phyloP scores from a whole-genome alignment of 1,140 invertebrate species.

The Drosophila mauritiana region DNA sequence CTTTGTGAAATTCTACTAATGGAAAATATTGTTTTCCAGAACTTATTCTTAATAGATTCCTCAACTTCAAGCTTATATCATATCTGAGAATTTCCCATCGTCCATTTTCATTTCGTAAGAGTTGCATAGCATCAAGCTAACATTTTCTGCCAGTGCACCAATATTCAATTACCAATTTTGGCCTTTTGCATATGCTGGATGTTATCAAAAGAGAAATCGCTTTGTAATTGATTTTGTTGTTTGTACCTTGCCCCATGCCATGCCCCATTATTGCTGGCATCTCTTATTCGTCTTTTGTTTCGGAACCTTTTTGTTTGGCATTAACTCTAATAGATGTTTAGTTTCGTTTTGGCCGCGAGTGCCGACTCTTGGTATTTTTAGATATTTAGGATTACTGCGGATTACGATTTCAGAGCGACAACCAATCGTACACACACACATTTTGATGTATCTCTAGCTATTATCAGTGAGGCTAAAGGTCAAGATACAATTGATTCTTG shows the following conservation, averaged over 20 bases:
- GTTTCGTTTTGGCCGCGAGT: constrained; percentile 48
- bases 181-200: constrained; percentile 38
- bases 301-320: constrained; percentile 54
- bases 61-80: too few species aligned
- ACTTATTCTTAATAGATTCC: too few species aligned
- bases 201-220: constrained; percentile 75
- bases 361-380: constrained; percentile 43
- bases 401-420: neutral
- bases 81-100: too few species aligned
- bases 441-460: neutral
- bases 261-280: constrained; percentile 52
- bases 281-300: constrained; percentile 49
- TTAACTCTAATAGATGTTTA: constrained; percentile 60
- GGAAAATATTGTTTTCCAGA: too few species aligned
- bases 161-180: constrained; percentile 70
- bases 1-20: too few species aligned
- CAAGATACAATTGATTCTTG: neutral
- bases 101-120: too few species aligned
- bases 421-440: neutral
- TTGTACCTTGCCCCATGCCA: constrained; percentile 35
- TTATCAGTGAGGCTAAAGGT: neutral
- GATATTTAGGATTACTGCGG: neutral
- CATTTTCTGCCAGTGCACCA: constrained; percentile 13
- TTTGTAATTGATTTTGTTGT: constrained; percentile 74
- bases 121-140: too few species aligned